Percentiles rank a stretch among this genome's conserved stretches.
Conservation (phyloP, 2,888 invertebrate species). For the Nemotelus pantherinus region DNA sequence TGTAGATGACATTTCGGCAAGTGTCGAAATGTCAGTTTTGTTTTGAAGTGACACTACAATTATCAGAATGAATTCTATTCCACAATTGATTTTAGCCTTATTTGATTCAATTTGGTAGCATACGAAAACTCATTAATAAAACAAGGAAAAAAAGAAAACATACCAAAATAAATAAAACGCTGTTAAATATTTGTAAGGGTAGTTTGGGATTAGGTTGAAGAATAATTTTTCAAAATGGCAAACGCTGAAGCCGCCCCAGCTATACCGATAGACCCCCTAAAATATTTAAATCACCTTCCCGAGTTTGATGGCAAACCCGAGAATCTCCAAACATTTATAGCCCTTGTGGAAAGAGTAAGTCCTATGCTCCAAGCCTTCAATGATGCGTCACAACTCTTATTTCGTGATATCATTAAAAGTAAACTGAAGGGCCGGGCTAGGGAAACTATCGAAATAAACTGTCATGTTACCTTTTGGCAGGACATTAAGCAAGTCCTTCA, state of each 20-base stretch:
- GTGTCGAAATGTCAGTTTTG: no score
- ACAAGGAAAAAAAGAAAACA: no score
- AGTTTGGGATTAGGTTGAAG: no score
- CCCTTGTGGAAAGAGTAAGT: background rate
- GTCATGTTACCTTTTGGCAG: conserved; percentile 36
- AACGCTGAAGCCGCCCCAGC: background rate
- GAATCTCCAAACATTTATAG: background rate
- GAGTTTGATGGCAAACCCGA: background rate
- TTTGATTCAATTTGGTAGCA: no score
- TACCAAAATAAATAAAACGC: no score
- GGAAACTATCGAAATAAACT: conserved; percentile 39
- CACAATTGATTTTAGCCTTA: no score
- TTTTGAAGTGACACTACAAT: no score
- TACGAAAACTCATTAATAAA: no score
- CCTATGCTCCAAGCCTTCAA: background rate
- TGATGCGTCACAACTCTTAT: background rate
- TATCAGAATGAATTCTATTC: no score
- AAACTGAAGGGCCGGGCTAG: background rate
- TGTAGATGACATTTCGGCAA: no score
- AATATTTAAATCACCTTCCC: background rate
- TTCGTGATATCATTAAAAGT: background rate
- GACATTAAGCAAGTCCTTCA: conserved; percentile 37
- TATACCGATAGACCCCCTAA: background rate
- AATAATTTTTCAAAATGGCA: no score
- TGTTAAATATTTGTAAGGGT: no score